Evolutionary conservation across 2,797 vertebrate species (phyloP), one percentile per base, ranked within the genome.

Genomic region (Pangasius sanitwongsei): DNA sequence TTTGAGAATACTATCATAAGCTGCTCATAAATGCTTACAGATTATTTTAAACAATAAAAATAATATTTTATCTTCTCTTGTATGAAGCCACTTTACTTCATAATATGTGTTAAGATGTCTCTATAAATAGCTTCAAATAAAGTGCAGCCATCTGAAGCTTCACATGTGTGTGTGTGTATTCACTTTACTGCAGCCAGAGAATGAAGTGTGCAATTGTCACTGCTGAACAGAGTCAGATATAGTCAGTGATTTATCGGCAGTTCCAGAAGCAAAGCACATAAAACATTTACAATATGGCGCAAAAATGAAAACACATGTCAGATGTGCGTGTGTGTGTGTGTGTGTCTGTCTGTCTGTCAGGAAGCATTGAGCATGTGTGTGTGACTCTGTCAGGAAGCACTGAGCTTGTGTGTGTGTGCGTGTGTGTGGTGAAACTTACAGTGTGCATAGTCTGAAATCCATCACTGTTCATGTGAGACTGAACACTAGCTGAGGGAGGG

Each of bases 221-320:
- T 7, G 6, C 34, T 28, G 20, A 83, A 59, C 34, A 61, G 57
- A 41, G 78, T 31, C 75, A 81, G 18, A 55, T 57, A 23, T 12
- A 80, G 41, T 78, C 53, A 81, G 70, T 81, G 82, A 81, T 90
- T 89, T 85, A 87, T 82, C 6, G 1, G 18, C 69, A 44, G 34
- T 78, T 89, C 67, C 69, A 85, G 87, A 91, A 86, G 83, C 74
- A 88, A 41, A 74, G 25, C 2, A 0, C 55, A 63, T 75, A 74
- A 74, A 82, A 89, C 85, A 87, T 90, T 65, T 75, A 85, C 48
- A 90, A 89, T 69, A 69, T 8, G 18, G 63, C 4, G 12, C 70
- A n/a, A 77, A 91, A 90, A 90, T 81, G 48, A 84, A 90, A 74
- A 87, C 86, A 83, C 53, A 86, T 89, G 63, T 74, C 63, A 77